phyloP scores from a whole-genome alignment of 2,113 vertebrate species.

The Mola mola region DNA sequence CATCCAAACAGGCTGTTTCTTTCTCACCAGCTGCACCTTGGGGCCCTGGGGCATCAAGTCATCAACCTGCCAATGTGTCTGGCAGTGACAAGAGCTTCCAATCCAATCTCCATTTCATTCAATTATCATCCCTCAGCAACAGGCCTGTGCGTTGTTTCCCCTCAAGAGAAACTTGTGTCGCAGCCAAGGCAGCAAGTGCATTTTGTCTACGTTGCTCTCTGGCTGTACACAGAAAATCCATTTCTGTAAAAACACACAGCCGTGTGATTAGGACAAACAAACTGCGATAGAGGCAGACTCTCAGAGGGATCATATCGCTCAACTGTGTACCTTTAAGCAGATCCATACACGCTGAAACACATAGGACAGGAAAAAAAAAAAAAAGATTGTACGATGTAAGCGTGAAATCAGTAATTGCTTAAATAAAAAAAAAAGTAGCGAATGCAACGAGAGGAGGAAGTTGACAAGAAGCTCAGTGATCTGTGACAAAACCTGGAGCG shows the following conservation, averaged over 20 bases:
- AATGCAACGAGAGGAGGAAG: slow-evolving; percentile 13
- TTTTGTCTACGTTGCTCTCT: slow-evolving; percentile 31
- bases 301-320: neutral
- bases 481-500: slow-evolving; percentile 39
- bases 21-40: slow-evolving; percentile 49
- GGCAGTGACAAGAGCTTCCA: slow-evolving; percentile 72
- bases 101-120: slow-evolving; percentile 77
- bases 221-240: slow-evolving; percentile 32
- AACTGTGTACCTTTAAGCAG: neutral
- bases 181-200: slow-evolving; percentile 28
- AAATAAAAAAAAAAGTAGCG: slow-evolving; percentile 7
- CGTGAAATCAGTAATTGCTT: slow-evolving; percentile 23
- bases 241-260: slow-evolving; percentile 29
- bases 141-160: slow-evolving; percentile 57
- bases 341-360: neutral
- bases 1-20: slow-evolving; percentile 42
- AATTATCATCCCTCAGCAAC: slow-evolving; percentile 67
- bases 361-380: neutral
- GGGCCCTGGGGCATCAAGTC: slow-evolving; percentile 46
- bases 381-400: slow-evolving; percentile 4
- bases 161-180: slow-evolving; percentile 59
- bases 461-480: slow-evolving; percentile 29
- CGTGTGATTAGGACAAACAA: slow-evolving; percentile 25
- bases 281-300: slow-evolving; percentile 16
- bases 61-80: slow-evolving; percentile 71